Evolutionary conservation across 2,888 invertebrate genomes (phyloP), one percentile per base, ranked within the genome.

Genomic region (Epinotia demarniana): DNA sequence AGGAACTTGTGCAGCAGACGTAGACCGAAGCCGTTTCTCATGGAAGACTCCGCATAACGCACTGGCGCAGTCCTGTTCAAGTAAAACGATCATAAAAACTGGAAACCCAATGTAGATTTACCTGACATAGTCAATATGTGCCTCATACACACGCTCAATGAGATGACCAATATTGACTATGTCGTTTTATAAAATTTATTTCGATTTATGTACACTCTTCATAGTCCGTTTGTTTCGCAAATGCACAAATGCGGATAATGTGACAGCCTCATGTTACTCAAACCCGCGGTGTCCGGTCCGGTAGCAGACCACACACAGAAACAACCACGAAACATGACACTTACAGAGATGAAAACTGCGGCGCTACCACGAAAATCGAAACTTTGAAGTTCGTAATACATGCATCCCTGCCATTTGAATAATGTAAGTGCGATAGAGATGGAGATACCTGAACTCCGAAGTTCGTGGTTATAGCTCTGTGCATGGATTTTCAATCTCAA

Each of bases 21-120:
- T 73, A 99, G 92, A 4, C 99, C 99, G 90, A 99, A 99, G 0
- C 98, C 98, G 92, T 99, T 99, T 84, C 98, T 95, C 99, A 99
- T 99, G 3, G 98, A 99, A 0, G 98, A 96, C 89, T 99, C 98
- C 0, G 98, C 97, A 87, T 98, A 98, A 46, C 98, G 95, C 23
- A 98, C 95, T 86, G 97, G 96, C 0, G 96, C 96, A 69, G 95
- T 91, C 66, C 96, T 95, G 72, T 87, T 70, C 33, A 76, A 49
- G 4, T 60, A 13, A 16, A 27, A 23, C 13, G 16, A 23, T 6
- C 27, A 23, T 27, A 16, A 12, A 23, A 60, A 23, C 23, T 13
- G 5, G n/a, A n/a, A 53, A 12, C 46, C 46, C 12, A 0, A 46
- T n/a, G 39, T n/a, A 16, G 2, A 53, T 46, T 13, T 6, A 49